Percentiles rank a stretch among this genome's conserved stretches.
Evolutionary conservation across 2,888 invertebrate genomes (phyloP).

Genomic region (Patella caerulea): DNA sequence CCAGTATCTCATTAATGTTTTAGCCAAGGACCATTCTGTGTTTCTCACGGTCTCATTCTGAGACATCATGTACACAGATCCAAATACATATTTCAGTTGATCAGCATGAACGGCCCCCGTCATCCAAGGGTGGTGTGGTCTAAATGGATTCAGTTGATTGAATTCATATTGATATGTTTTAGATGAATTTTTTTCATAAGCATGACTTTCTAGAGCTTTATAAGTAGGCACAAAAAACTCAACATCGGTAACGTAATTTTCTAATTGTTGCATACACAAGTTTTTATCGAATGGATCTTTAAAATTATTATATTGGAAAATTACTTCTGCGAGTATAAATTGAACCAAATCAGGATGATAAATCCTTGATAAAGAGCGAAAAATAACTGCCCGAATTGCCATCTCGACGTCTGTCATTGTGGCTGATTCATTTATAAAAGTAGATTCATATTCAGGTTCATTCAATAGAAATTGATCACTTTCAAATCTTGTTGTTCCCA

Average conservation of each 20-base stretch:
- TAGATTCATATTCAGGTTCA: not conserved
- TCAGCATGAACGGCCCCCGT: not conserved
- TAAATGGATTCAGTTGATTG: not conserved
- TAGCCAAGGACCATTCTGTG: constrained; percentile 79
- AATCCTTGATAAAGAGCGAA: not conserved
- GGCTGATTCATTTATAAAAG: not conserved
- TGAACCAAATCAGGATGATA: not conserved
- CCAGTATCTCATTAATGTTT: constrained; percentile 92
- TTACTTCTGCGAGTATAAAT: not conserved
- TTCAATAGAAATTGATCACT: not conserved
- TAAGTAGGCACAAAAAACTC: not conserved
- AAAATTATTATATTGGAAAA: not conserved
- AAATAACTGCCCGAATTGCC: not conserved
- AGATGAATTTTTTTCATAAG: not conserved
- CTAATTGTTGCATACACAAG: not conserved
- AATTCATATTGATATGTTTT: not conserved
- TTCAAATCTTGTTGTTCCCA: not conserved
- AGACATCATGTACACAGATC: not conserved
- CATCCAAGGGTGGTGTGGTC: not conserved
- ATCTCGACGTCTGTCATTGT: not conserved
- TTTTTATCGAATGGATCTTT: not conserved
- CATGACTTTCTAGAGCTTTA: not conserved
- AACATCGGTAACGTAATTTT: not conserved
- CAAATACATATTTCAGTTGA: not conserved
- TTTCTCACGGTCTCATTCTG: not conserved